A percentile compares a stretch with the other conserved stretches of the same genome.
Evolutionary conservation across 2,113 vertebrate genomes (phyloP).

Genomic region (Lipotes vexillifer): DNA sequence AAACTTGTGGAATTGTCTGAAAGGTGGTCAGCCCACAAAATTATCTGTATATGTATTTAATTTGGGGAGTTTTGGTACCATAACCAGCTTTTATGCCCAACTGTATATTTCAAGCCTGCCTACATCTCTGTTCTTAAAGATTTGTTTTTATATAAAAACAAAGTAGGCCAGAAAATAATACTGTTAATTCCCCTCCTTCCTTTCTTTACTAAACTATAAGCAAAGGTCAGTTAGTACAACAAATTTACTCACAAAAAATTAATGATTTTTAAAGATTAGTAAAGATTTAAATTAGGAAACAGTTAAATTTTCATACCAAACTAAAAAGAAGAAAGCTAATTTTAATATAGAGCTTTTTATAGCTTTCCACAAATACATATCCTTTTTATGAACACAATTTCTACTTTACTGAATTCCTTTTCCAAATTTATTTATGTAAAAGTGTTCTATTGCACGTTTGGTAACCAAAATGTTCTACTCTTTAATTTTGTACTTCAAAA

Average conservation of each 20-base stretch:
- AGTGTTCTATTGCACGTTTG: background rate
- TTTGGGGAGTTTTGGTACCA: background rate
- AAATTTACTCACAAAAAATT: background rate
- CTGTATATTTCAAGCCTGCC: background rate
- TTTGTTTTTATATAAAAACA: background rate
- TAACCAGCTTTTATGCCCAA: background rate
- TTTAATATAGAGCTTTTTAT: background rate
- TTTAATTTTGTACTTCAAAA: background rate
- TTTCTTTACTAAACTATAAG: background rate
- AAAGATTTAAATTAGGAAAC: background rate
- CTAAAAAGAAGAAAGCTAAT: background rate
- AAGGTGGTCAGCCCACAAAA: background rate
- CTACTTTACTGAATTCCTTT: background rate
- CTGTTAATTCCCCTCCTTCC: background rate
- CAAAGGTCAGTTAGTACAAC: background rate
- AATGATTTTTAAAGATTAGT: slow-evolving; percentile 4
- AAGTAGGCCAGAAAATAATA: background rate
- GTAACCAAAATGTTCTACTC: background rate
- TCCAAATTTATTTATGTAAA: background rate
- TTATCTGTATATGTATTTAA: background rate
- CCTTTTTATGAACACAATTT: background rate
- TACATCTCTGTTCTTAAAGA: background rate
- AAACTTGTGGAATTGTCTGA: background rate
- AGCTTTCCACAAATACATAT: background rate
- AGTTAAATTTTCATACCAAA: background rate